Evolutionary conservation across 1,140 invertebrate genomes (phyloP).

Genomic region (Whitmania pigra): DNA sequence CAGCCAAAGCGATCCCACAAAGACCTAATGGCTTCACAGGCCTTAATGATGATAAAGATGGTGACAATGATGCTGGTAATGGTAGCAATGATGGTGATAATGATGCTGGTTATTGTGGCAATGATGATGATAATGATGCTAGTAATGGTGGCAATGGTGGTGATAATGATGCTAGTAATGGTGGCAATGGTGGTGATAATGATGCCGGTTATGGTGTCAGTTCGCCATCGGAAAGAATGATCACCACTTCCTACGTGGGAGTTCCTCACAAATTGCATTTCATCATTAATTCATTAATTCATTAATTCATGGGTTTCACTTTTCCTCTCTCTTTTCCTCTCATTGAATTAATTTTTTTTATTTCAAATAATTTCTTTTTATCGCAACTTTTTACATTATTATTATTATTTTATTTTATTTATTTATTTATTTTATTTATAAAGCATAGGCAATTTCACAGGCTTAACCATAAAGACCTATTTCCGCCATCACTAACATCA

Average conservation of each 20-base stretch:
- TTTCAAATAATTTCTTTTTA: neutral
- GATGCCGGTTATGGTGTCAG: slow-evolving; percentile 16
- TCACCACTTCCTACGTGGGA: neutral
- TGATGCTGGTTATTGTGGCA: neutral
- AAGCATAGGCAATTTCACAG: too few species aligned
- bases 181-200: slow-evolving; percentile 15
- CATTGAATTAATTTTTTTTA: too few species aligned
- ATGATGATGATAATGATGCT: slow-evolving; percentile 21
- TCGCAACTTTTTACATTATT: neutral
- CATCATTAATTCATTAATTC: too few species aligned
- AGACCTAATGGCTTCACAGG: too few species aligned
- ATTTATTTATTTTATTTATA: too few species aligned
- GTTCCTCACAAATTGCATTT: too few species aligned
- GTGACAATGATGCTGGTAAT: neutral
- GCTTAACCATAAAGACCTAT: too few species aligned
- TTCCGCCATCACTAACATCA: neutral
- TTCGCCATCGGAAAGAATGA: neutral
- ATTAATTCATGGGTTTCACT: too few species aligned
- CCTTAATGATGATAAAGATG: slow-evolving; percentile 3
- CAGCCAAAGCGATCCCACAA: too few species aligned
- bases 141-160: slow-evolving; percentile 10
- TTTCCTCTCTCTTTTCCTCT: too few species aligned
- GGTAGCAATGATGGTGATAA: neutral
- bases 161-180: slow-evolving; percentile 21
- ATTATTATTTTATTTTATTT: too few species aligned